Percentiles rank a stretch among this genome's conserved stretches.
phyloP scores from a whole-genome alignment of 2,797 vertebrate species.

The Phalloptychus januarius region DNA sequence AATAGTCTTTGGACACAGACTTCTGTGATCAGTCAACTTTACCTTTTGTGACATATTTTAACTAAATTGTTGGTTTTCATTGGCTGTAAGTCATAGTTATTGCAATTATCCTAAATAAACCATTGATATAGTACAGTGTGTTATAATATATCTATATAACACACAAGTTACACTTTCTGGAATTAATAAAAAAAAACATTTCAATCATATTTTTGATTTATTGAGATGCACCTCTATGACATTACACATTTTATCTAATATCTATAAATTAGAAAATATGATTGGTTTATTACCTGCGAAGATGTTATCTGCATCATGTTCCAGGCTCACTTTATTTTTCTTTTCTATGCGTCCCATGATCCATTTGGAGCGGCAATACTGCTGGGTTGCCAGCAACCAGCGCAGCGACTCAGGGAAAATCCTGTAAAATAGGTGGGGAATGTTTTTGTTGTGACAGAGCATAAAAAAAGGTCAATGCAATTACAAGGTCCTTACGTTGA shows the following conservation, averaged over 20 bases:
- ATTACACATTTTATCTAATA: neutral
- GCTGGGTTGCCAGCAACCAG: constrained; percentile 95
- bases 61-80: neutral
- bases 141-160: neutral
- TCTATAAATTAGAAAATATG: neutral
- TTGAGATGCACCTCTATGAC: neutral
- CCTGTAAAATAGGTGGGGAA: constrained; percentile 73
- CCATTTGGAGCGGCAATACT: constrained; percentile 89
- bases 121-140: neutral
- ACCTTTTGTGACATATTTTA: neutral
- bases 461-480: constrained; percentile 18
- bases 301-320: constrained; percentile 86
- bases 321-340: constrained; percentile 86
- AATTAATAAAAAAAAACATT: neutral
- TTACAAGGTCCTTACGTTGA: constrained; percentile 6
- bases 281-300: constrained; percentile 82
- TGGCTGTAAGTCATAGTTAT: neutral
- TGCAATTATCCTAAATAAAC: neutral
- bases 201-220: neutral
- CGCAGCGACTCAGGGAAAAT: constrained; percentile 97
- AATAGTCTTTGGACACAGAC: neutral
- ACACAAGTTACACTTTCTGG: neutral
- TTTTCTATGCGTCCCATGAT: constrained; percentile 87
- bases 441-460: constrained; percentile 37
- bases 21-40: neutral